A percentile compares a stretch with the other conserved stretches of the same genome.
Conservation (phyloP, 2,888 invertebrate genomes). For the Cabera pusaria region DNA sequence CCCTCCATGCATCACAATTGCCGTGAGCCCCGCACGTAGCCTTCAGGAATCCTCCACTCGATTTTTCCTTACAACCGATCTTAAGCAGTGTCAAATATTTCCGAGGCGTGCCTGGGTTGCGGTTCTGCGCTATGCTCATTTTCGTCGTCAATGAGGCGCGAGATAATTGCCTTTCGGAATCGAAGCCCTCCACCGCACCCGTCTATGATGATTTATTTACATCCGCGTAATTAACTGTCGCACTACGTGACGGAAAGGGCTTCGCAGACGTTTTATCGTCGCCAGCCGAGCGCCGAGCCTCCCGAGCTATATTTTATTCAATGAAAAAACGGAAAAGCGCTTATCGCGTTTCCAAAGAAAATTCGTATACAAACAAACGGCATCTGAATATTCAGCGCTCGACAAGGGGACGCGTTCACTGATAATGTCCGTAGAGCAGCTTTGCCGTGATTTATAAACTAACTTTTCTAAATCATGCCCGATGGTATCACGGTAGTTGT, state of each 20-base stretch:
- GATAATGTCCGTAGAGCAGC: slow-evolving; percentile 71
- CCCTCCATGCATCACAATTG: slow-evolving; percentile 71
- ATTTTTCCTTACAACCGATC: slow-evolving; percentile 70
- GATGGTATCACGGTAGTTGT: slow-evolving; percentile 46
- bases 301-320: slow-evolving; percentile 72
- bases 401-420: slow-evolving; percentile 62
- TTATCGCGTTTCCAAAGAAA: slow-evolving; percentile 74
- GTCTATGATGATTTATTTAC: slow-evolving; percentile 82
- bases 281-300: slow-evolving; percentile 63
- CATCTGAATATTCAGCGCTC: slow-evolving; percentile 73
- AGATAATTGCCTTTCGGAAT: slow-evolving; percentile 80
- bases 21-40: slow-evolving; percentile 67
- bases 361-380: slow-evolving; percentile 76
- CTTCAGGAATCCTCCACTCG: slow-evolving; percentile 61
- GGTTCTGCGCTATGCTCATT: slow-evolving; percentile 61
- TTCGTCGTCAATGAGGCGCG: slow-evolving; percentile 78
- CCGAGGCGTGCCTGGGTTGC: slow-evolving; percentile 53
- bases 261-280: slow-evolving; percentile 73
- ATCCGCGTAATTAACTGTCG: slow-evolving; percentile 82
- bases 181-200: slow-evolving; percentile 72
- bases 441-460: slow-evolving; percentile 64
- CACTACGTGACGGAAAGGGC: slow-evolving; percentile 80
- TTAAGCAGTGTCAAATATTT: slow-evolving; percentile 70
- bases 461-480: slow-evolving; percentile 54
- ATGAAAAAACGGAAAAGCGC: slow-evolving; percentile 66